phyloP scores from a whole-genome alignment of 2,888 invertebrate genomes.

The Epinotia demarniana region DNA sequence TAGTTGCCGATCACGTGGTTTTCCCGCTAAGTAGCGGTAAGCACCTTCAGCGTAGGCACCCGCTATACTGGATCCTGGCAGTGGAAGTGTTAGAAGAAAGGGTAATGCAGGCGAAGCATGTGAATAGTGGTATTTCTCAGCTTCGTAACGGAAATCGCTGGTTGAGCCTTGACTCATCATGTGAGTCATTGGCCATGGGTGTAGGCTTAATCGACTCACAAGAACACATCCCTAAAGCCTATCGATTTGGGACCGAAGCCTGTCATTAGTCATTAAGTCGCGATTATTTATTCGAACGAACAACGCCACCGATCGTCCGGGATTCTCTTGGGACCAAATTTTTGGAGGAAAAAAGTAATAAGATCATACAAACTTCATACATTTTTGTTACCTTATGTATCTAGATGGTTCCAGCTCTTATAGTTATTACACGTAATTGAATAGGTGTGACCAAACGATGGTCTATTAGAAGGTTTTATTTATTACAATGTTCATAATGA shows the following conservation, averaged over 20 bases:
- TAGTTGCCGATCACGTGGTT: too few relatives aligned
- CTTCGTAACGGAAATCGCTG: too few relatives aligned
- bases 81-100: too few relatives aligned
- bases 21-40: too few relatives aligned
- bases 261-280: conserved; percentile 42
- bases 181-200: too few relatives aligned
- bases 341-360: not conserved
- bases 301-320: conserved; percentile 50
- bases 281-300: conserved; percentile 37
- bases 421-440: conserved; percentile 64
- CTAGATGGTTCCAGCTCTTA: conserved; percentile 51
- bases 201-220: too few relatives aligned
- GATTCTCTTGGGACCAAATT: conserved; percentile 56
- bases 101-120: too few relatives aligned
- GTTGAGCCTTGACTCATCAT: too few relatives aligned
- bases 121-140: too few relatives aligned
- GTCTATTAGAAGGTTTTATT: conserved; percentile 28
- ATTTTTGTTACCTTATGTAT: not conserved
- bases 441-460: conserved; percentile 46
- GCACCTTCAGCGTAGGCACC: too few relatives aligned
- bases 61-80: too few relatives aligned
- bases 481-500: conserved; percentile 3
- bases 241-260: conserved; percentile 46
- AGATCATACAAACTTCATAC: not conserved
- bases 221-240: conserved; percentile 21